A percentile compares a stretch with the other conserved stretches of the same genome.
Evolutionary conservation across 2,113 vertebrate species (phyloP).

Genomic region (Indicator maculatus): DNA sequence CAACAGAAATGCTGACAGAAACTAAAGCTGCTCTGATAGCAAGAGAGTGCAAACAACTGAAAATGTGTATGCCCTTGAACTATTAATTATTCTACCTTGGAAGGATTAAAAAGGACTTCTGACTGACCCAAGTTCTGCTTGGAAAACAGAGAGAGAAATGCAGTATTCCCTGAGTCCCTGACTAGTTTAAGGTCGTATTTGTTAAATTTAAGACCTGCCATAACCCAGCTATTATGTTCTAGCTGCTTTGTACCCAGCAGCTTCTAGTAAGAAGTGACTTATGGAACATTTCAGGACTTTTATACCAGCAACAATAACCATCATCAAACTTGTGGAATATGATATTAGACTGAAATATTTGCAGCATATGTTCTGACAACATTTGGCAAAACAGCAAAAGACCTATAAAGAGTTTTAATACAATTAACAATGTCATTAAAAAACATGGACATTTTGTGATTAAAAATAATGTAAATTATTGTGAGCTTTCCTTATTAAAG

Average conservation of each 20-base stretch:
- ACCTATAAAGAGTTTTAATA: background rate
- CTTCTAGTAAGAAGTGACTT: conserved; percentile 30
- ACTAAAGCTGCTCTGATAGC: conserved; percentile 4
- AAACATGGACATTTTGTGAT: background rate
- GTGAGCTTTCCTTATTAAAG: background rate
- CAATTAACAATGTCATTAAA: conserved; percentile 14
- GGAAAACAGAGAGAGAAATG: conserved; percentile 23
- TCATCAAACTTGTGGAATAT: background rate
- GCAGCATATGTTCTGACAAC: background rate
- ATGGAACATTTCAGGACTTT: conserved; percentile 27
- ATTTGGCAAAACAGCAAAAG: background rate
- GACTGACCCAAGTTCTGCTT: conserved; percentile 14
- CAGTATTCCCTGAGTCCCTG: conserved; percentile 12
- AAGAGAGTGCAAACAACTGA: background rate
- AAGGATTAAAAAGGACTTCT: conserved; percentile 46
- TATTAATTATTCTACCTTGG: conserved; percentile 40
- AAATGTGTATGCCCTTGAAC: conserved; percentile 13
- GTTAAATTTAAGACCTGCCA: conserved; percentile 60
- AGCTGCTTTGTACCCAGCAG: conserved; percentile 23
- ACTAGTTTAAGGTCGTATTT: conserved; percentile 29
- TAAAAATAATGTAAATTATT: background rate
- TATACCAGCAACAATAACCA: conserved; percentile 18
- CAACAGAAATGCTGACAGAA: conserved; percentile 37
- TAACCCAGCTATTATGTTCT: conserved; percentile 40
- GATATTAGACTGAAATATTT: background rate